Evolutionary conservation across 2,797 vertebrate genomes (phyloP), one percentile per base, ranked within the genome.

Genomic region (Microhierax caerulescens): DNA sequence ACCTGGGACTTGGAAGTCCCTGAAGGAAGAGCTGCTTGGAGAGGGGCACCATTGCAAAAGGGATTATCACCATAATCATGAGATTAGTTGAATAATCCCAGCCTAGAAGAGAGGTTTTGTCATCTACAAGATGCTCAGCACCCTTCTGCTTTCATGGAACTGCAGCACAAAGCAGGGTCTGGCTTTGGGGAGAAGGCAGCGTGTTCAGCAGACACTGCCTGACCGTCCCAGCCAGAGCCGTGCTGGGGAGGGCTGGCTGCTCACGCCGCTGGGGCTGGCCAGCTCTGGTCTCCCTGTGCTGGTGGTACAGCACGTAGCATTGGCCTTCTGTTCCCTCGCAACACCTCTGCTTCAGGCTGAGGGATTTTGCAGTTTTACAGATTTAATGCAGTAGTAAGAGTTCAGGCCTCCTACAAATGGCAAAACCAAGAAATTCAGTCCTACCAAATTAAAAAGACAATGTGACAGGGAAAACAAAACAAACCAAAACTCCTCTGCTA

Each of bases 81-180:
- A 94, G 91, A 90, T 96, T 95, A 97, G 81, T 77, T 25, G 67
- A 93, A 94, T 86, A 92, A 96, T 95, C 80, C 67, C 83, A 11
- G 77, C 37, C 79, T 45, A 64, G 84, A 57, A 85, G 76, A 54
- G 85, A 91, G 76, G 15, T 81, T 88, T 48, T 70, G 91, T 85
- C 54, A n/a, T 81, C 73, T 81, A 78, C n/a, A 32, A 17, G 57
- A 93, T n/a, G 85, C 85, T 81, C 69, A 61, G 85, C 76, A 73
- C 48, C 63, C 83, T 68, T 74, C 77, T 13, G 69, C 93, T 36
- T 75, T 36, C 73, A 53, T 2, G 11, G 91, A 64, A 8, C 56
- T 1, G 43, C 51, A 27, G 50, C 3, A 76, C 69, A 47, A 79
- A 13, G 25, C 15, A 28, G 63, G 70, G 78, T 60, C 61, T 1